Evolutionary conservation across 2,888 invertebrate genomes (phyloP), one percentile per base, ranked within the genome.

Genomic region (Tenodera sinensis): DNA sequence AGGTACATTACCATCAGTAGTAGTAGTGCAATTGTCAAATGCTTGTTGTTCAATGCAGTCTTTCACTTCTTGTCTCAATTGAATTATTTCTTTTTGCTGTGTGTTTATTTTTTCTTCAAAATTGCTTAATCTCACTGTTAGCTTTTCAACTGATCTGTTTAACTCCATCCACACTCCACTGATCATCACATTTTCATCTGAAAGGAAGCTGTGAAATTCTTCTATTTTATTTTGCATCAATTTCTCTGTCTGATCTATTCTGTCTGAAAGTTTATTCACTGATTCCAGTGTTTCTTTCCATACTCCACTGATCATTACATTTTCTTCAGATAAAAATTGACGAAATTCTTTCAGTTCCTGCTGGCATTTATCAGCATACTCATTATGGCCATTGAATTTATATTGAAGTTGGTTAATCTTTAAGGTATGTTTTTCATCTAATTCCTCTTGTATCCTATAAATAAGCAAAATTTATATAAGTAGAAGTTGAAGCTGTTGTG

Each of bases 101-200:
- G 34, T 83, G 12, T 87, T 34, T 82, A 30, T 82, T 83, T 12
- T 9, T n/a, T 83, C 27, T 34, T 42, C 83, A 3, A 87, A n/a
- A 8, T 34, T 25, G 8, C 34, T 2, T 34, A 87, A 34, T 7
- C 28, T 27, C 15, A 83, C 83, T 20, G 7, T 82, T 34, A 87
- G 25, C n/a, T 28, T 87, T 14, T 20, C 82, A 34, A 83, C 42
- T 87, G 81, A 42, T n/a, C 82, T 83, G 15, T 82, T 15, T 25
- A 82, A 82, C 15, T 87, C 87, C 27, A 83, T 42, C 87, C 87
- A 87, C 1, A 87, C 9, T 14, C 83, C 82, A 87, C 87, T 87
- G 28, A 87, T 87, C 87, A 87, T 87, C 3, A 87, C n/a, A 82
- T 87, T 87, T 34, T 87, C 87, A 83, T 42, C 83, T 12, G 87